Base-by-base conservation (phyloP, 2,888 invertebrate genomes). In the Parapristionchus giblindavisi region DNA sequence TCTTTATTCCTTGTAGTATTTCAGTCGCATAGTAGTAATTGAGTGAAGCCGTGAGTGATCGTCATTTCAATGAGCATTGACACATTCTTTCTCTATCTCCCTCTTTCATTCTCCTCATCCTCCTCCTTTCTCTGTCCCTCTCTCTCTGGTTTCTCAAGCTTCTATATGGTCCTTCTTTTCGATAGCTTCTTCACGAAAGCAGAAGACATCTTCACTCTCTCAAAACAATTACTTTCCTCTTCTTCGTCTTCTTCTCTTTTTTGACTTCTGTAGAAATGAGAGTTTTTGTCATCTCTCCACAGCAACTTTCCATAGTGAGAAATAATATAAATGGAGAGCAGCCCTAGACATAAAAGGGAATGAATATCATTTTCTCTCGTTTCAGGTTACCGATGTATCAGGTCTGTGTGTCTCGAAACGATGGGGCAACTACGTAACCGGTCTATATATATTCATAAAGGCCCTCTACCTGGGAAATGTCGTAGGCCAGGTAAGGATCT, bases 351-450 rank as follows among this genome's bases (percentile, higher is more conserved):
- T n/a, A n/a, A n/a, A n/a, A n/a, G n/a, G n/a, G n/a, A n/a, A n/a
- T n/a, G n/a, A n/a, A n/a, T n/a, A n/a, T n/a, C n/a, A n/a, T n/a
- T n/a, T n/a, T n/a, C n/a, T n/a, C n/a, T n/a, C n/a, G n/a, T n/a
- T 83, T 72, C 76, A 86, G 86, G 85, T 88, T 54, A 85, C 87
- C 3, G 88, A 88, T 72, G 87, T 85, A 34, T 85, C 87, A 17
- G 84, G 85, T 32, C 76, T 88, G 70, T 88, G 88, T 78, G 85
- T 87, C 61, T 88, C 88, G 52, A 85, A 85, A 61, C 85, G 88
- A 72, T 88, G 89, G 86, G 86, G 87, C 61, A 87, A 87, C 76
- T 89, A 89, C 79, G 87, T 89, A 29, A 88, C 88, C 17, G 85
- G 88, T 76, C 78, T 89, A 38, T 89, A 89, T 76, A 83, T 88